Evolutionary conservation across 2,113 vertebrate genomes (phyloP), one percentile per base, ranked within the genome.

Genomic region (Empidonax traillii): DNA sequence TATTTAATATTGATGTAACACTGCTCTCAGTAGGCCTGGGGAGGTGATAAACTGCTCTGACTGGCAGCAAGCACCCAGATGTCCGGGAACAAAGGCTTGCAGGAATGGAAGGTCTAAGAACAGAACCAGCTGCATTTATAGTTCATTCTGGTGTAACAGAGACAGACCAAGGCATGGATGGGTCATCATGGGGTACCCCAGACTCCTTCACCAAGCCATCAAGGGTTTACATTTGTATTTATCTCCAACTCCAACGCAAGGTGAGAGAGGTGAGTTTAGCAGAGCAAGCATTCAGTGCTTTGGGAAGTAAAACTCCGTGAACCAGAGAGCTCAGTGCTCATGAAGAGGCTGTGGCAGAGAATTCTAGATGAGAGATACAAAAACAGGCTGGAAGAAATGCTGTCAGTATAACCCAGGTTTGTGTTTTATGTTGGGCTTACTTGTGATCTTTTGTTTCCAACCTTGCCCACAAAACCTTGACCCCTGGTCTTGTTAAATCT

Each of bases 351-450:
- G 23, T 46, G 55, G 59, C 55, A 89, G 31, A 74, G 84, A 89
- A 81, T 95, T 89, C 84, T 33, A 84, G 76, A 94, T 90, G 55
- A 96, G 91, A 79, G 37, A 58, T 14, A 49, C 25, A 53, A 62
- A 65, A 94, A 41, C 37, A 69, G 46, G 41, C 51, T 78, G 61
- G 49, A 77, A 74, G 58, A 84, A 89, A 84, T 83, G 33, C 14
- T 74, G 37, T 14, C 59, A 53, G 1, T 53, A 43, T 39, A 79
- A 88, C 35, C 35, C 53, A 83, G 62, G 24, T 22, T 2, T 46
- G 75, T 61, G 66, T 13, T 95, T 90, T 81, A 19, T 41, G 12
- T 8, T 25, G 31, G 35, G 28, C 49, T 94, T 80, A 58, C n/a
- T 73, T 31, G 24, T n/a, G 46, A 62, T 56, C 27, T 86, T 55